Percentiles rank a stretch among this genome's conserved stretches.
These are phyloP conservation scores for Lycopodina hypogea DNA, from an alignment of 37 sponge, comb jelly and placozoan species.

Conservation along the genomic window DNA sequence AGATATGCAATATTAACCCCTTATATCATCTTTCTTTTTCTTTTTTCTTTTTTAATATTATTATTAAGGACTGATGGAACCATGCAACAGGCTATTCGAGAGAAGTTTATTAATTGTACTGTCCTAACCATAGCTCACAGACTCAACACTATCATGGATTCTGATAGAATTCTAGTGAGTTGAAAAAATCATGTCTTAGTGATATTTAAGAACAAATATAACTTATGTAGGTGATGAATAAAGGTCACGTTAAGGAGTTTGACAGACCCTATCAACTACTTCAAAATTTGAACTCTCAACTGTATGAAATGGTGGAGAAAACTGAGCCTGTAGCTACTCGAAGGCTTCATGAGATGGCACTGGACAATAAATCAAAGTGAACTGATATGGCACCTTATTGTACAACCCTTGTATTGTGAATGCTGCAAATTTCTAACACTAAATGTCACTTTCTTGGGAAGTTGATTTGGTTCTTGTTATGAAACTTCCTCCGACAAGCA, in stretches of 20 bases:
- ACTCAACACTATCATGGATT: slow-evolving; percentile 93
- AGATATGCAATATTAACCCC: not conserved
- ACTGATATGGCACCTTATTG: too few relatives aligned
- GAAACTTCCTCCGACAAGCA: too few relatives aligned
- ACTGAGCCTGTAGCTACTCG: slow-evolving; percentile 29
- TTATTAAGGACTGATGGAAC: slow-evolving; percentile 80
- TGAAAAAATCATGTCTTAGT: not conserved
- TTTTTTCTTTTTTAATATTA: not conserved
- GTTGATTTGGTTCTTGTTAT: too few relatives aligned
- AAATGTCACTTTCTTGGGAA: too few relatives aligned
- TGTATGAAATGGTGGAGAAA: slow-evolving; percentile 49
- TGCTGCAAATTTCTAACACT: too few relatives aligned
- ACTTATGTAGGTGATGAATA: slow-evolving; percentile 43
- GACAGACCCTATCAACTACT: slow-evolving; percentile 48
- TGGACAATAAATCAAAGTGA: not conserved
- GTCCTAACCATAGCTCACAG: slow-evolving; percentile 93
- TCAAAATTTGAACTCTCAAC: slow-evolving; percentile 17
- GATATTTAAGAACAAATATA: not conserved
- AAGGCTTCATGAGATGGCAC: slow-evolving; percentile 45
- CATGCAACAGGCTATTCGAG: slow-evolving; percentile 78
- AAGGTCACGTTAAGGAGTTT: slow-evolving; percentile 56
- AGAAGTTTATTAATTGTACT: slow-evolving; percentile 81
- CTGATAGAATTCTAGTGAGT: slow-evolving; percentile 72
- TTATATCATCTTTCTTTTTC: not conserved
- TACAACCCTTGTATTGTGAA: too few relatives aligned